Base-by-base conservation (phyloP, 2,113 vertebrate genomes). In the Mormyrus iriodes region DNA sequence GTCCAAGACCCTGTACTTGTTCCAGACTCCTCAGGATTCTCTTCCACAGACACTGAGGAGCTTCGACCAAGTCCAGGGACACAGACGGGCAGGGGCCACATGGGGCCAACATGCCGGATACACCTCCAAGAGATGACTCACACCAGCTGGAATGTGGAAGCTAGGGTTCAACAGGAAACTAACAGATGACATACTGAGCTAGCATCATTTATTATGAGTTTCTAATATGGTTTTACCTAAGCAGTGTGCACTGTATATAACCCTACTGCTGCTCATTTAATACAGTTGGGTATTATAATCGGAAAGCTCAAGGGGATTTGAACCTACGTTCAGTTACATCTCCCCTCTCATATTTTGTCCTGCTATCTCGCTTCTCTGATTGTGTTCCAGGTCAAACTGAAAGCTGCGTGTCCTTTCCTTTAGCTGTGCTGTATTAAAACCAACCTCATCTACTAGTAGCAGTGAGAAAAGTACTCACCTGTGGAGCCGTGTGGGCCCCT, bases 41-140 rank as follows among this genome's bases (percentile, higher is more conserved):
- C 44, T 21, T 13, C 31, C 46, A 91, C 88, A 84, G 76, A 89
- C 94, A 93, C 95, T 96, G 94, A 96, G 95, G 95, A 96, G 95
- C 95, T 95, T 95, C 91, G 94, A 96, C 95, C 95, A 96, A 96
- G 95, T 96, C 92, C n/a, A 94, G 94, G 93, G 95, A 92, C 95
- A 92, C 88, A 93, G 94, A 94, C 94, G 73, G 88, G 39, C 24
- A 53, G 52, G 52, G 85, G 51, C 44, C 10, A 15, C 35, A 12
- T 48, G 21, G 83, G 83, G 85, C 48, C 21, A 31, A 42, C 31
- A 79, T 13, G 10, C 48, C 65, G 9, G 24, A 13, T 49, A 31
- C 46, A 21, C 44, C 0, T 82, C 90, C 92, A 91, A 92, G 92
- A 83, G 10, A 55, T 55, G 53, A 35, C 52, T 44, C 15, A 87